phyloP scores from a whole-genome alignment of 1,140 invertebrate species.

The Cepaea nemoralis region DNA sequence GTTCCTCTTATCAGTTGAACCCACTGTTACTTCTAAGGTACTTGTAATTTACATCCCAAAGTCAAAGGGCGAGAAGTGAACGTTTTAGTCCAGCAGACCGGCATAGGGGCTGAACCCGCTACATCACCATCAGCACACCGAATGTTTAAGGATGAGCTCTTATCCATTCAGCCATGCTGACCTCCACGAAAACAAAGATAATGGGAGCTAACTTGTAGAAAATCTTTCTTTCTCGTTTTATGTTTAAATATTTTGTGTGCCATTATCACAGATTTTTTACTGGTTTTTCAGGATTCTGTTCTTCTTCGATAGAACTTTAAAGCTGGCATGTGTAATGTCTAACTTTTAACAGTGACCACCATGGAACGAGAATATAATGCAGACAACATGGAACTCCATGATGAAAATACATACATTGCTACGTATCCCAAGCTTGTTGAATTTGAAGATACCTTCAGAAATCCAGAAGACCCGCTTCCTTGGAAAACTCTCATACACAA shows the following conservation, averaged over 20 bases:
- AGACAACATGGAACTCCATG: not conserved
- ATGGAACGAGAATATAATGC: not conserved
- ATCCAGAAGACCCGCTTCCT: not conserved
- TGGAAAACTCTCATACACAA: not conserved
- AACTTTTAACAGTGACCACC: not conserved
- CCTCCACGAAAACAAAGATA: no score
- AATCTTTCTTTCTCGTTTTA: not conserved
- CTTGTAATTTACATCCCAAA: no score
- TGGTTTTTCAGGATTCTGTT: not conserved
- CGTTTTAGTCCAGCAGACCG: no score
- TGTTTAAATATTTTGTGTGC: not conserved
- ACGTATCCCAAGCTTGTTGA: slow-evolving; percentile 23
- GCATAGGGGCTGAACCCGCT: no score
- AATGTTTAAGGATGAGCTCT: no score
- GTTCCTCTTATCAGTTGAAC: no score
- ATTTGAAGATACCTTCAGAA: slow-evolving; percentile 24
- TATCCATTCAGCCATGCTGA: no score
- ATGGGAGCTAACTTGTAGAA: not conserved
- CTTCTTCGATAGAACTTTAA: not conserved
- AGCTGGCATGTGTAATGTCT: not conserved
- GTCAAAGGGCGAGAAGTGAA: no score
- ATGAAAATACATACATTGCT: not conserved
- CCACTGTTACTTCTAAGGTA: no score
- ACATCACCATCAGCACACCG: no score
- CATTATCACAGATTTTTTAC: not conserved